A percentile compares a stretch with the other conserved stretches of the same genome.
Evolutionary conservation across 2,888 invertebrate genomes (phyloP).

Genomic region (Onthophagus sagittarius): DNA sequence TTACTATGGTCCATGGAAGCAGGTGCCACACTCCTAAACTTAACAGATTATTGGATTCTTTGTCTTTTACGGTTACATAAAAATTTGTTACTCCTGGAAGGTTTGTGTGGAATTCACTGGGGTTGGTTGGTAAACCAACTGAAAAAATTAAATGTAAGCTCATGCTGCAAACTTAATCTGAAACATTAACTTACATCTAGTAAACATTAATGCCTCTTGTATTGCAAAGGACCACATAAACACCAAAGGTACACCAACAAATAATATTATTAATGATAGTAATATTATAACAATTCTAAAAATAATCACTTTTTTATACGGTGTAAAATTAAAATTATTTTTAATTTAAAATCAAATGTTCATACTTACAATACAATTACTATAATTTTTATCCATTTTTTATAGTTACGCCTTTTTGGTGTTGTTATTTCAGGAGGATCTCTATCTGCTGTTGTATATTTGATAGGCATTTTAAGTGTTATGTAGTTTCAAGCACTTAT

Average conservation of each 20-base stretch:
- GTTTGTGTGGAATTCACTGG: slow-evolving; percentile 4
- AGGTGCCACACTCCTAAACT: slow-evolving; percentile 72
- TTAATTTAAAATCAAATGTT: background rate
- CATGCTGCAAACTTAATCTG: too few species aligned
- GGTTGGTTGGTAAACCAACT: slow-evolving; percentile 17
- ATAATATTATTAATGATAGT: slow-evolving; percentile 47
- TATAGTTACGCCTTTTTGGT: background rate
- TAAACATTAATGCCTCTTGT: slow-evolving; percentile 54
- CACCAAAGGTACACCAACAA: slow-evolving; percentile 62
- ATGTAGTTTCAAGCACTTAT: too few species aligned
- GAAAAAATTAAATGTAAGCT: background rate
- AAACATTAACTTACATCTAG: slow-evolving; percentile 18
- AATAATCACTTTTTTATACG: background rate
- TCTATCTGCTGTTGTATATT: background rate
- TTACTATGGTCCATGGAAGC: slow-evolving; percentile 62
- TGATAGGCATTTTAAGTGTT: background rate
- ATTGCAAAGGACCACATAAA: slow-evolving; percentile 67
- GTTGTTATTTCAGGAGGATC: background rate
- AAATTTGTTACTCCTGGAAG: slow-evolving; percentile 59
- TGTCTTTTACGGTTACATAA: slow-evolving; percentile 52
- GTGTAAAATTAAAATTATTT: background rate
- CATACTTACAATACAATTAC: background rate
- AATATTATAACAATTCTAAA: slow-evolving; percentile 18
- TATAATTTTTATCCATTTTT: slow-evolving; percentile 2
- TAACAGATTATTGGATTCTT: slow-evolving; percentile 39